A percentile compares a stretch with the other conserved stretches of the same genome.
These are phyloP conservation scores for Gandaritis pyraliata DNA, from an alignment of 2,888 invertebrate species.

Conservation along the genomic window DNA sequence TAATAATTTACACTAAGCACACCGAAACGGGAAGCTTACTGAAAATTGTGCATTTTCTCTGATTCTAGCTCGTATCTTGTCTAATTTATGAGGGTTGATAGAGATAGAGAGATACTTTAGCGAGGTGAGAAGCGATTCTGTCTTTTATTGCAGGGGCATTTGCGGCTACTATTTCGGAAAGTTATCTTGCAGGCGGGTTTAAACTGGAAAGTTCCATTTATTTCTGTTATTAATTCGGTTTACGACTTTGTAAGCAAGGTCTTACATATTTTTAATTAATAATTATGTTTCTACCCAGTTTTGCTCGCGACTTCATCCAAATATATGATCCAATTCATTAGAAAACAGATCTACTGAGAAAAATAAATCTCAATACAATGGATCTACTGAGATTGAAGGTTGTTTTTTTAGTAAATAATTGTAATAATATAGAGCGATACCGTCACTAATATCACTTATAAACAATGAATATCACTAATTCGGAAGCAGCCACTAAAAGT, in stretches of 20 bases:
- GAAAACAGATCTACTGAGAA: no score
- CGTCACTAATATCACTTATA: no score
- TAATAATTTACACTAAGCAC: slow-evolving; percentile 27
- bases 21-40: slow-evolving; percentile 18
- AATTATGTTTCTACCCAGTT: no score
- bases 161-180: slow-evolving; percentile 9
- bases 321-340: no score
- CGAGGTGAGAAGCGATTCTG: slow-evolving; percentile 31
- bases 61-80: slow-evolving; percentile 32
- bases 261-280: no score
- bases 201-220: slow-evolving; percentile 2
- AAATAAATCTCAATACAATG: no score
- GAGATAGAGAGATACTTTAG: slow-evolving; percentile 27
- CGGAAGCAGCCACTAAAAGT: no score
- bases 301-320: no score
- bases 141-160: slow-evolving; percentile 21
- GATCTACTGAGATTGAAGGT: no score
- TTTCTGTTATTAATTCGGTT: not conserved
- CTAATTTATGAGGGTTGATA: slow-evolving; percentile 33
- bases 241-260: not conserved
- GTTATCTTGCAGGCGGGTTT: slow-evolving; percentile 12
- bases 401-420: no score
- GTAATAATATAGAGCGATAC: no score
- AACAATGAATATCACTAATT: no score
- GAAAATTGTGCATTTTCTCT: slow-evolving; percentile 20